Conservation (phyloP, 2,797 vertebrate genomes). For the Anabas testudineus region DNA sequence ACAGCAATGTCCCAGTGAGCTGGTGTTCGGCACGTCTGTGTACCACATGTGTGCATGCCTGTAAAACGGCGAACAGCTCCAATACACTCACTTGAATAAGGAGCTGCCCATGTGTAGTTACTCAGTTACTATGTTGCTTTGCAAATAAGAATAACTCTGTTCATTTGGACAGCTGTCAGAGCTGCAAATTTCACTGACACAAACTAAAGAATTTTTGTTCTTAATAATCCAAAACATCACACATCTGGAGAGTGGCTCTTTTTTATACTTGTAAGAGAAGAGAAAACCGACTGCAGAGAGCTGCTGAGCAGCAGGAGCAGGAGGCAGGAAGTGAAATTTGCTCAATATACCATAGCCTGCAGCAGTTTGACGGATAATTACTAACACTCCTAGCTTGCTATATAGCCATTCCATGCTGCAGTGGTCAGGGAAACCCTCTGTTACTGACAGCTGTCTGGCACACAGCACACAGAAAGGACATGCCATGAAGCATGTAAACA, state of each 20-base stretch:
- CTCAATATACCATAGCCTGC: conserved; percentile 74
- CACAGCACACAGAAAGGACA: conserved; percentile 50
- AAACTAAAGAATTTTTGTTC: conserved; percentile 58
- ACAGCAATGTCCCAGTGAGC: conserved; percentile 53
- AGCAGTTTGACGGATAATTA: conserved; percentile 72
- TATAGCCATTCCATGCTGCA: conserved; percentile 55
- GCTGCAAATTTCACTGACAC: conserved; percentile 62
- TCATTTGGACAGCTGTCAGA: conserved; percentile 59
- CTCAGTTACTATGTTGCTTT: conserved; percentile 54
- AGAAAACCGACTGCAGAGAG: conserved; percentile 56
- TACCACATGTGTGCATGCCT: conserved; percentile 73
- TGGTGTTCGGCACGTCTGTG: conserved; percentile 64
- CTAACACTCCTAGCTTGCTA: conserved; percentile 64
- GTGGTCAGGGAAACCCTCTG: conserved; percentile 63
- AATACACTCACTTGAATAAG: conserved; percentile 33
- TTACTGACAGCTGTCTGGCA: conserved; percentile 68
- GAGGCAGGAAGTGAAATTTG: conserved; percentile 72
- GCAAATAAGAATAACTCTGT: conserved; percentile 63
- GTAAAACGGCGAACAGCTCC: conserved; percentile 57
- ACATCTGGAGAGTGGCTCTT: conserved; percentile 63
- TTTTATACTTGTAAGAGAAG: conserved; percentile 44
- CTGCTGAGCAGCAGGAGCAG: conserved; percentile 54
- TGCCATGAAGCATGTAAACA: conserved; percentile 61
- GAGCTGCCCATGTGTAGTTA: conserved; percentile 48
- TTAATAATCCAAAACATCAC: conserved; percentile 61